These are phyloP conservation scores for Automeris io DNA, from an alignment of 2,888 invertebrate genomes.

Conservation along the genomic window DNA sequence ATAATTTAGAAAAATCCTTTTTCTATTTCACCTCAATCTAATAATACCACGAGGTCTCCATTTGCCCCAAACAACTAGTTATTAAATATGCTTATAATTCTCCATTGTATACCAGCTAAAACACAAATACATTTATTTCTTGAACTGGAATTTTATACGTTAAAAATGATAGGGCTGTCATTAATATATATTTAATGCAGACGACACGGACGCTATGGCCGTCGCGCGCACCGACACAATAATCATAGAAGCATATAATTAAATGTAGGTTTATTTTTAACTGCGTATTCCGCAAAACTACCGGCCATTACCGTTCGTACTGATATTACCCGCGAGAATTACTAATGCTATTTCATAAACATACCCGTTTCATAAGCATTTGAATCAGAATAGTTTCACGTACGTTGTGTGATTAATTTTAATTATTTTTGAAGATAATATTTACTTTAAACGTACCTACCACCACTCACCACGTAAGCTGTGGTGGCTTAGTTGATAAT, in stretches of 20 bases:
- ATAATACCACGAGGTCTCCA: too few species aligned
- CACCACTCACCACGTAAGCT: too few species aligned
- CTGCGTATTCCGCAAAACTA: conserved; percentile 5
- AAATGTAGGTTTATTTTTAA: conserved; percentile 9
- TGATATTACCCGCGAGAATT: conserved; percentile 5
- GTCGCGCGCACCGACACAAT: not conserved
- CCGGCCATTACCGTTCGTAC: conserved; percentile 6
- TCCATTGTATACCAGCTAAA: too few species aligned
- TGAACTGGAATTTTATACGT: not conserved
- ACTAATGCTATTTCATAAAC: not conserved
- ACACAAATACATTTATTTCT: too few species aligned
- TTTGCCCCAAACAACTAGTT: too few species aligned
- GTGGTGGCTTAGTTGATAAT: too few species aligned
- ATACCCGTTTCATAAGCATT: not conserved
- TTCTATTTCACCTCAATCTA: too few species aligned
- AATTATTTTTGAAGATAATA: too few species aligned
- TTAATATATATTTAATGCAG: not conserved
- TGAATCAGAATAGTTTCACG: not conserved
- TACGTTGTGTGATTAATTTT: not conserved
- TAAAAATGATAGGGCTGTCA: not conserved
- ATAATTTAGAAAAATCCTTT: too few species aligned
- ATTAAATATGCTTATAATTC: too few species aligned
- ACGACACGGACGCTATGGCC: not conserved
- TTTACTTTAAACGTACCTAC: too few species aligned
- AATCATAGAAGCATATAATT: conserved; percentile 1